phyloP scores from a whole-genome alignment of 1,140 invertebrate genomes.

The Aethina tumida region DNA sequence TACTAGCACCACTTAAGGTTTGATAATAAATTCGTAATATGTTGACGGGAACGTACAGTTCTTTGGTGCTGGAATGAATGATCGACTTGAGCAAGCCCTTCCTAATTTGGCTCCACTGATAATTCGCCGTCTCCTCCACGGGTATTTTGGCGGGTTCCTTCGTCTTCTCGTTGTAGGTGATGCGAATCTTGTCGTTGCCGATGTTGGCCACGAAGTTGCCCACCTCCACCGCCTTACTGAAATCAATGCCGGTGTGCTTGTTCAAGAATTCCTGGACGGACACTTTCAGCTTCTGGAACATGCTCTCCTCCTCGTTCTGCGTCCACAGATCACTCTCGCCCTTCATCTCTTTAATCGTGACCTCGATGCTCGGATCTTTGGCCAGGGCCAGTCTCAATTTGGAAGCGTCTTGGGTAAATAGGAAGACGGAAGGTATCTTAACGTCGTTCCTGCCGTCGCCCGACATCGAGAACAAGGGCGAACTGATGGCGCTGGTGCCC shows the following conservation, averaged over 20 bases:
- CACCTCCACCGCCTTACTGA: slow-evolving; percentile 24
- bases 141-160: slow-evolving; percentile 10
- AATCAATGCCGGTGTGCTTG: slow-evolving; percentile 33
- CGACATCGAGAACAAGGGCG: slow-evolving; percentile 91
- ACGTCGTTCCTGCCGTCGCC: slow-evolving; percentile 85
- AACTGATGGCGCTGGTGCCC: slow-evolving; percentile 57
- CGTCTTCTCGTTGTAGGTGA: slow-evolving; percentile 18
- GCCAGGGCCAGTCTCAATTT: slow-evolving; percentile 49
- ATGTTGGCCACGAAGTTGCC: slow-evolving; percentile 28
- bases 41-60: slow-evolving; percentile 27
- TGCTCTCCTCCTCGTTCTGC: slow-evolving; percentile 30
- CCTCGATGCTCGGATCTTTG: slow-evolving; percentile 38
- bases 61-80: slow-evolving; percentile 25
- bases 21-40: slow-evolving; percentile 32
- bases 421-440: slow-evolving; percentile 81
- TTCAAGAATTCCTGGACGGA: slow-evolving; percentile 36
- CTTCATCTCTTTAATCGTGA: slow-evolving; percentile 43
- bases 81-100: slow-evolving; percentile 28
- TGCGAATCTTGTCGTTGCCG: slow-evolving; percentile 27
- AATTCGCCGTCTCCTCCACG: slow-evolving; percentile 13
- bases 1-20: slow-evolving; percentile 22
- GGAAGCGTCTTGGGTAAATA: slow-evolving; percentile 72
- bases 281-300: slow-evolving; percentile 35
- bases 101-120: slow-evolving; percentile 29
- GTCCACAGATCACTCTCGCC: slow-evolving; percentile 21